Evolutionary conservation across 2,888 invertebrate genomes (phyloP).

Genomic region (Crioceris asparagi): DNA sequence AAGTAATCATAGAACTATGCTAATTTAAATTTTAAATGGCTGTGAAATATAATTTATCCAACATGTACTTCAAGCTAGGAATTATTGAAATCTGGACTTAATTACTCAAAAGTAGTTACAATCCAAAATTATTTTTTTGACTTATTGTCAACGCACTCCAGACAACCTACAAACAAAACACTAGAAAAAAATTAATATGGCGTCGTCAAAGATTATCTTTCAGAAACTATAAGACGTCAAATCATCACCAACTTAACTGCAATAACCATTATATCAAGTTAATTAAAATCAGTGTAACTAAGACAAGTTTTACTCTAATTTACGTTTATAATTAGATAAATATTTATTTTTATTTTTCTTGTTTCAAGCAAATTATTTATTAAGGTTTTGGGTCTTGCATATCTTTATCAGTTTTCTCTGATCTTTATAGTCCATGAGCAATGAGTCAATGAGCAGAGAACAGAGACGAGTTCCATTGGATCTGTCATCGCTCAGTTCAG

Average conservation of each 20-base stretch:
- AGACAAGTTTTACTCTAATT: neutral
- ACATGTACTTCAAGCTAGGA: slow-evolving; percentile 2
- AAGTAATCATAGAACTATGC: no score
- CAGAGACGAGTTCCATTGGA: no score
- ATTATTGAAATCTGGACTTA: neutral
- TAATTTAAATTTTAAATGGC: no score
- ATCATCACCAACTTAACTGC: neutral
- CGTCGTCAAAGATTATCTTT: slow-evolving; percentile 22
- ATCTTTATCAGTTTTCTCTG: no score
- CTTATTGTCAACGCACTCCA: slow-evolving; percentile 10
- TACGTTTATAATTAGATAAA: neutral
- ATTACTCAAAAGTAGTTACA: neutral
- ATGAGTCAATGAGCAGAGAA: no score
- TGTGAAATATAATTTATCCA: no score
- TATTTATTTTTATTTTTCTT: neutral
- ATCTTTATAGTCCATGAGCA: no score
- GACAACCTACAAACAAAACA: slow-evolving; percentile 26
- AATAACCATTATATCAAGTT: no score
- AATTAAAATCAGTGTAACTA: neutral
- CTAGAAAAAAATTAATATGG: slow-evolving; percentile 29
- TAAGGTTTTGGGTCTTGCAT: no score
- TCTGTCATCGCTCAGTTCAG: no score
- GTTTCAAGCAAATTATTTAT: no score
- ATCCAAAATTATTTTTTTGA: slow-evolving; percentile 8
- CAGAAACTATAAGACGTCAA: no score